Evolutionary conservation across 2,113 vertebrate genomes (phyloP).

Genomic region (Scopus umbretta): DNA sequence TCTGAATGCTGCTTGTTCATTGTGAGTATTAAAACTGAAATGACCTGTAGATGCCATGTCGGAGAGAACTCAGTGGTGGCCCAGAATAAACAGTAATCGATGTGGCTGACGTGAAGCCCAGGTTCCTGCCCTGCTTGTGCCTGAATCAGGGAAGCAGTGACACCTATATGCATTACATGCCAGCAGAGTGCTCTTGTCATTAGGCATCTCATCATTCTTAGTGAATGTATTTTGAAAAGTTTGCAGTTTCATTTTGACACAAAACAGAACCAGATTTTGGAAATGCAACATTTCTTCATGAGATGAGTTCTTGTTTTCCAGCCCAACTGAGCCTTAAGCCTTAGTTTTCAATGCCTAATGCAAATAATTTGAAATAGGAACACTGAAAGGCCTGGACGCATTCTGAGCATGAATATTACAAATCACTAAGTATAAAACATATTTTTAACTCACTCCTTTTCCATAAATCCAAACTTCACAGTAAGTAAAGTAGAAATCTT

Average conservation of each 20-base stretch:
- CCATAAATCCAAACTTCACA: background rate
- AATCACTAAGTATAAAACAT: background rate
- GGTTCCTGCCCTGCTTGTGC: background rate
- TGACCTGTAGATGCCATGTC: background rate
- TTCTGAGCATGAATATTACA: background rate
- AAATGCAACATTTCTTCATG: background rate
- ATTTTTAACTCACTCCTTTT: background rate
- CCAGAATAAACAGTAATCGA: background rate
- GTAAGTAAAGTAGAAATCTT: background rate
- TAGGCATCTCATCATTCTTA: background rate
- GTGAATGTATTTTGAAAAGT: background rate
- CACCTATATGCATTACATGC: fast-evolving
- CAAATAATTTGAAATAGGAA: background rate
- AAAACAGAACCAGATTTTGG: background rate
- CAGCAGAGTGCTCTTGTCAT: background rate
- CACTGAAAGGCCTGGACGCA: background rate
- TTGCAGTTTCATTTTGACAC: background rate
- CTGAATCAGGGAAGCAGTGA: background rate
- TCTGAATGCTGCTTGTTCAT: background rate
- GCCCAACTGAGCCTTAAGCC: background rate
- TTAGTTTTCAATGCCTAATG: background rate
- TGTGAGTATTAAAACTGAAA: background rate
- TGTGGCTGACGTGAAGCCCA: fast-evolving
- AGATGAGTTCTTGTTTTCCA: background rate
- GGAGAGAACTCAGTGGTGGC: background rate